Evolutionary conservation across 2,113 vertebrate genomes (phyloP).

Genomic region (Galeopterus variegatus): DNA sequence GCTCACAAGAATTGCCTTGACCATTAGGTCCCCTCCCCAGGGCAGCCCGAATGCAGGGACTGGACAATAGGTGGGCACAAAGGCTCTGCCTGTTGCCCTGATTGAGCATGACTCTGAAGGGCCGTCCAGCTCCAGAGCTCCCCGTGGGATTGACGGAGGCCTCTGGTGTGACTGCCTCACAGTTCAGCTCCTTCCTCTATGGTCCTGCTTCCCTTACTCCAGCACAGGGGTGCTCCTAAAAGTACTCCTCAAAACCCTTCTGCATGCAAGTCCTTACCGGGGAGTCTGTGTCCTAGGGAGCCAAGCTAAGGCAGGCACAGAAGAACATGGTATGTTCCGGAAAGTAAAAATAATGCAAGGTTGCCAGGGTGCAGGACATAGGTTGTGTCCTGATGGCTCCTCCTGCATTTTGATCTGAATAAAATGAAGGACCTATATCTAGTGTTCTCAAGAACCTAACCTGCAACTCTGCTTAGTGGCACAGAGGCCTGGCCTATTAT

Average conservation of each 20-base stretch:
- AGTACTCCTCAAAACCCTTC: too few relatives aligned
- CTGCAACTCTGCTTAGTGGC: background rate
- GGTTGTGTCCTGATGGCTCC: background rate
- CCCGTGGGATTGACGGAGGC: fast-evolving
- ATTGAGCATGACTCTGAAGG: background rate
- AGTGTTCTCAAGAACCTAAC: background rate
- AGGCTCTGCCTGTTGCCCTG: background rate
- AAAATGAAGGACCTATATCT: fast-evolving
- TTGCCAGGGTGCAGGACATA: too few relatives aligned
- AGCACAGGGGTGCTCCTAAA: background rate
- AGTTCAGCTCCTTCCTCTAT: background rate
- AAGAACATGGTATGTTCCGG: background rate
- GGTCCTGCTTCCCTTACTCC: too few relatives aligned
- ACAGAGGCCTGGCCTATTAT: background rate
- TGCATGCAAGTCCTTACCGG: background rate
- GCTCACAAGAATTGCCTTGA: background rate
- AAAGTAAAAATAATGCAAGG: too few relatives aligned
- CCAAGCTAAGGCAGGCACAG: background rate
- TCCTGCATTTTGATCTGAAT: background rate
- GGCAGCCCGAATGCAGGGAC: background rate
- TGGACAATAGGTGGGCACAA: background rate
- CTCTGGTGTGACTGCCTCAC: background rate
- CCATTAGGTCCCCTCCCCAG: background rate
- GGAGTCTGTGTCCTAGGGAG: background rate
- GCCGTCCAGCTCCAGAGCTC: background rate